phyloP scores from a whole-genome alignment of 2,113 vertebrate genomes.

The Elaphurus davidianus region DNA sequence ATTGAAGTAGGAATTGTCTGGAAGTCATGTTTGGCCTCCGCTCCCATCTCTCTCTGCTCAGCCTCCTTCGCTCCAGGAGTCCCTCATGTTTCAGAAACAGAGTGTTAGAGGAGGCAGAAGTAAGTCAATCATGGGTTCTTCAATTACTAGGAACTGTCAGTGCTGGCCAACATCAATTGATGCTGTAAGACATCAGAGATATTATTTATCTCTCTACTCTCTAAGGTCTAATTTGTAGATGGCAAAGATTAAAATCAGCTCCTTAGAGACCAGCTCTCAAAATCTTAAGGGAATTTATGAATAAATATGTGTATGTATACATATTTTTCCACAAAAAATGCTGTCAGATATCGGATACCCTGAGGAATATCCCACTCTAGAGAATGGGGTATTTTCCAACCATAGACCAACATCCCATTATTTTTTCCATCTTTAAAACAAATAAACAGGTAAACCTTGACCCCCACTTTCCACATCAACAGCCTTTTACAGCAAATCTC shows the following conservation, averaged over 20 bases:
- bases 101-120: not conserved
- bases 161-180: not conserved
- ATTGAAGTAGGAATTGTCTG: not conserved
- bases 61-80: not conserved
- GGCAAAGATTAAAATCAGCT: constrained; percentile 58
- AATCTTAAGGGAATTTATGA: constrained; percentile 61
- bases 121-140: constrained; percentile 29
- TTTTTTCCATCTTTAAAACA: constrained; percentile 1
- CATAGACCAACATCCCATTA: not conserved
- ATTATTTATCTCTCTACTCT: constrained; percentile 64
- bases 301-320: not conserved
- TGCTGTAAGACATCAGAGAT: constrained; percentile 50
- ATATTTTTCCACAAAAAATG: not conserved
- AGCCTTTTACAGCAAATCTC: not conserved
- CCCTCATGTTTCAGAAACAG: not conserved
- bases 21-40: not conserved
- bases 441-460: not conserved
- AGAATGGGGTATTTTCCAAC: not conserved
- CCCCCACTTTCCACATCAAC: not conserved
- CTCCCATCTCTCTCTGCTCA: not conserved
- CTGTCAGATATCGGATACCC: constrained; percentile 12
- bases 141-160: not conserved
- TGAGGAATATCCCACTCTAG: not conserved
- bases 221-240: constrained; percentile 68
- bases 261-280: constrained; percentile 32